Evolutionary conservation across 2,888 invertebrate genomes (phyloP).

Genomic region (Tetranychus piercei): DNA sequence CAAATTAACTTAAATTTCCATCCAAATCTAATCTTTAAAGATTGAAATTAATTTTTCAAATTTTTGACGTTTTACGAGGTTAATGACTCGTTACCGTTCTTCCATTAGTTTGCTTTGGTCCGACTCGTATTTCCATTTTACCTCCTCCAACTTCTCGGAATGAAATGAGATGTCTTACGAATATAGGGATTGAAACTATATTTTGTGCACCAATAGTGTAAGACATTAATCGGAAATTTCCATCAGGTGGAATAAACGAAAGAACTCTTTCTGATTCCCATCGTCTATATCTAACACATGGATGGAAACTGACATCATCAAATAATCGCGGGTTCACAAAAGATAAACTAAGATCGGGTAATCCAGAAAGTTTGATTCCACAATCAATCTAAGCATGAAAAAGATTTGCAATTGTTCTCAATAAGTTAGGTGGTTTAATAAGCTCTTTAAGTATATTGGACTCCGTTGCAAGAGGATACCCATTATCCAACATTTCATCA

Average conservation of each 20-base stretch:
- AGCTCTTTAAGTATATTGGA: constrained; percentile 95
- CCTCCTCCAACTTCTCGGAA: constrained; percentile 60
- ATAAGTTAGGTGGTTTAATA: constrained; percentile 93
- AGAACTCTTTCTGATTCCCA: constrained; percentile 93
- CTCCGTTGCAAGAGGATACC: constrained; percentile 93
- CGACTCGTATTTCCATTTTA: constrained; percentile 79
- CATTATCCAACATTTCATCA: constrained; percentile 99
- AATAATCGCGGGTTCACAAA: constrained; percentile 92
- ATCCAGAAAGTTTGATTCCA: constrained; percentile 89
- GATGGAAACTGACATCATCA: constrained; percentile 98
- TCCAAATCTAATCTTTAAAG: too few species aligned
- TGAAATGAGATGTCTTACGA: constrained; percentile 73
- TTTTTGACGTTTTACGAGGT: too few species aligned
- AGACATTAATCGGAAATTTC: constrained; percentile 88
- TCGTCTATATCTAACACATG: constrained; percentile 90
- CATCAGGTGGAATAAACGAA: constrained; percentile 97
- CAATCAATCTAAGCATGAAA: constrained; percentile 62
- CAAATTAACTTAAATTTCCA: too few species aligned
- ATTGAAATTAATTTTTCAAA: too few species aligned
- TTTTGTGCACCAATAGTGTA: constrained; percentile 92
- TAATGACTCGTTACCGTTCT: constrained; percentile 45
- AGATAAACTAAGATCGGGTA: constrained; percentile 92
- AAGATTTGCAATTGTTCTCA: constrained; percentile 77
- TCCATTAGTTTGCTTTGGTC: constrained; percentile 93
- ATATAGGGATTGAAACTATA: constrained; percentile 89